Base-by-base conservation (phyloP, 2,113 vertebrate species). In the Pelusios castaneus region DNA sequence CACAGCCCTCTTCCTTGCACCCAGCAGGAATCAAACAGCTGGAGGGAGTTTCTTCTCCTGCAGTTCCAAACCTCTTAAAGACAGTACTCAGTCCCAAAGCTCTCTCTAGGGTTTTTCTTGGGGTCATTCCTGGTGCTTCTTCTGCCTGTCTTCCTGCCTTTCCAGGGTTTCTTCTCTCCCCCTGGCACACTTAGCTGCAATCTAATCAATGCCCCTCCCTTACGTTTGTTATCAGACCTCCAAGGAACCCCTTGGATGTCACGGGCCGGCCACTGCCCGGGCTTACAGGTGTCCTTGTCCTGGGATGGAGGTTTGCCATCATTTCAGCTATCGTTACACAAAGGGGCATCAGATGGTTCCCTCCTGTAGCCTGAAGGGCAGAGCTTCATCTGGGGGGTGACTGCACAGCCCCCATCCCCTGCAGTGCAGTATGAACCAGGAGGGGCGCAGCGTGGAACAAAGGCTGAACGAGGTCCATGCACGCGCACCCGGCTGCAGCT, bases 351-450 rank as follows among this genome's bases (percentile, higher is more conserved):
- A 60, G 14, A 34, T 7, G 58, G 58, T 34, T 60, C 58, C 58
- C 29, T 60, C 58, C 6, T 6, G 27, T 14, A 60, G 58, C 58
- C 6, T 60, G 27, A 60, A 31, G 5, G 6, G 29, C 58, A 60
- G 6, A 60, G 58, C 58, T 60, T 60, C 58, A 34, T 13, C n/a
- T 27, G 11, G 27, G 29, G 29, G 29, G 56, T 29, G 31, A 60
- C 4, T 31, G 29, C 43, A 60, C n/a, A 55, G 84, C 34, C 7
- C 43, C 5, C 0, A 0, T 21, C 31, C 24, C 0, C 49, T 89
- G 27, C 55, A 13, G 13, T 54, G 25, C 10, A 5, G 31, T 84
- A 10, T 45, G 70, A 12, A 0, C 29, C 58, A 16, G 13, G 2
- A 60, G 2, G 8, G 0, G 0, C 52, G 45, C 8, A 41, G 73